A percentile compares a stretch with the other conserved stretches of the same genome.
Conservation (phyloP, 2,113 vertebrate genomes). For the Crotalus helleri region DNA sequence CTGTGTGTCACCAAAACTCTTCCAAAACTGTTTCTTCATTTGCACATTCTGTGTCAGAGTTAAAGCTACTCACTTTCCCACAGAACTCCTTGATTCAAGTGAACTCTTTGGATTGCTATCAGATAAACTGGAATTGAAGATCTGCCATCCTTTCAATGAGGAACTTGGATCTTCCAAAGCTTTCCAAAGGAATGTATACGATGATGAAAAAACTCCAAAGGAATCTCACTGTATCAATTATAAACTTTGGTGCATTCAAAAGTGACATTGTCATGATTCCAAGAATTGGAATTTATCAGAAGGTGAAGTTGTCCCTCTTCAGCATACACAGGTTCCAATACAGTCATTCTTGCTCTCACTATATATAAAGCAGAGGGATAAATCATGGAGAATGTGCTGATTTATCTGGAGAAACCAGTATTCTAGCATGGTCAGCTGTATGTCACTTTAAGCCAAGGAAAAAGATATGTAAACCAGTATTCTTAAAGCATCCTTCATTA, state of each 20-base stretch:
- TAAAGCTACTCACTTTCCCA: background rate
- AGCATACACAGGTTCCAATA: background rate
- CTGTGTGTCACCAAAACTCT: background rate
- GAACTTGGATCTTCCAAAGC: background rate
- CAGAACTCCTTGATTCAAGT: background rate
- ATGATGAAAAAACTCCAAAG: background rate
- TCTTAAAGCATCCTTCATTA: background rate
- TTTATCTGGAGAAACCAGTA: background rate
- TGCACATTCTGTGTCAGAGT: background rate
- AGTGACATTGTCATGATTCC: background rate
- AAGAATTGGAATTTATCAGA: background rate
- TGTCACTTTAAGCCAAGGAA: background rate
- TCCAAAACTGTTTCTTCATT: background rate
- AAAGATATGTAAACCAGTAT: background rate
- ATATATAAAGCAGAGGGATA: background rate
- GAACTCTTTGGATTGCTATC: background rate
- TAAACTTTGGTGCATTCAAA: background rate
- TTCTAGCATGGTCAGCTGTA: background rate
- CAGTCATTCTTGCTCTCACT: background rate
- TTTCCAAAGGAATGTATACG: background rate
- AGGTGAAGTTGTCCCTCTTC: background rate
- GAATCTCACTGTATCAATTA: background rate
- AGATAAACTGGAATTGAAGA: background rate
- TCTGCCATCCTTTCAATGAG: background rate
- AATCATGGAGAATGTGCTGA: background rate